phyloP scores from a whole-genome alignment of 2,888 invertebrate species.

The Laothoe populi region DNA sequence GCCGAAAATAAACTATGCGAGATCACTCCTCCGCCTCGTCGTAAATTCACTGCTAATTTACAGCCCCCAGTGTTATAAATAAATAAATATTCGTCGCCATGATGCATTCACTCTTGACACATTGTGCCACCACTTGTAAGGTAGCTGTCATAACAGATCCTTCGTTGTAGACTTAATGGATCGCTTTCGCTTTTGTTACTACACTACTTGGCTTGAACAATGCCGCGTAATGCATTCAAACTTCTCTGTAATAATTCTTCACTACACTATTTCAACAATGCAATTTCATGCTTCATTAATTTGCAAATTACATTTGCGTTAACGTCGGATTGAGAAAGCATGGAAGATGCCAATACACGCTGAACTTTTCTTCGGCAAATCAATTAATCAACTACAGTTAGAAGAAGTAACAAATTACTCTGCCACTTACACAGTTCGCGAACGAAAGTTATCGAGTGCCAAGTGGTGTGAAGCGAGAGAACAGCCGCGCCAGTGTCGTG shows the following conservation, averaged over 20 bases:
- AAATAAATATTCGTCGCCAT: conserved; percentile 78
- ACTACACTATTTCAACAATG: conserved; percentile 2
- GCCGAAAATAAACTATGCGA: conserved; percentile 77
- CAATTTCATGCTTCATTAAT: conserved; percentile 16
- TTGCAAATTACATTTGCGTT: conserved; percentile 11
- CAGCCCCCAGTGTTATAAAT: conserved; percentile 81
- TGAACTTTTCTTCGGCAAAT: conserved; percentile 29
- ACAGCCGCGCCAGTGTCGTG: conserved; percentile 71
- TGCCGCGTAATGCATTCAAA: conserved; percentile 15
- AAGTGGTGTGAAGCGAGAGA: conserved; percentile 73
- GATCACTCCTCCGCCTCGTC: conserved; percentile 73
- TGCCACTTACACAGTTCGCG: conserved; percentile 57
- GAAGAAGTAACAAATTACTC: conserved; percentile 63
- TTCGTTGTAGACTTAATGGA: conserved; percentile 65
- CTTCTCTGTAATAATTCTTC: conserved; percentile 2
- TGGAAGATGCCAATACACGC: conserved; percentile 10
- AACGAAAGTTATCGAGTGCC: conserved; percentile 76
- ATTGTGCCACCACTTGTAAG: conserved; percentile 73
- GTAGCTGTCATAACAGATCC: conserved; percentile 78
- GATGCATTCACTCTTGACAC: conserved; percentile 69
- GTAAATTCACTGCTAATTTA: conserved; percentile 84
- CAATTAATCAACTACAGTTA: conserved; percentile 46
- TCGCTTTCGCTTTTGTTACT: conserved; percentile 37
- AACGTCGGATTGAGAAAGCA: conserved; percentile 7
- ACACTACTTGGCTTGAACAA: conserved; percentile 24